phyloP scores from a whole-genome alignment of 2,888 invertebrate species.

The Drosophila lacicola region DNA sequence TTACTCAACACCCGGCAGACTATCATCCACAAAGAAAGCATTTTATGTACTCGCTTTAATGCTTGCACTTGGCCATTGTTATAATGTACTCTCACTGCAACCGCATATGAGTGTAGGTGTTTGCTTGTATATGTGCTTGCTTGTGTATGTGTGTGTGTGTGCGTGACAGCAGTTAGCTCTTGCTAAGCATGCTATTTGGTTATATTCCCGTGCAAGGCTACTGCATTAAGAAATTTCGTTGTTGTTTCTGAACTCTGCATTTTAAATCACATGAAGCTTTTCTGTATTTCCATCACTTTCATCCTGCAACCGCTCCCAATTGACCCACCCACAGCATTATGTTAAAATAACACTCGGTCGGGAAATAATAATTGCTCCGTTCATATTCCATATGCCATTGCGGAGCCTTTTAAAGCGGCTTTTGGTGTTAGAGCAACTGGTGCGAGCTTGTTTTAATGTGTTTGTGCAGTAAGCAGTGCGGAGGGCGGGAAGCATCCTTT shows the following conservation, averaged over 20 bases:
- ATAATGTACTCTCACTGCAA: conserved; percentile 65
- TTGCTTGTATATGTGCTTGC: conserved; percentile 9
- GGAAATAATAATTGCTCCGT: conserved; percentile 72
- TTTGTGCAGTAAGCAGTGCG: conserved; percentile 1
- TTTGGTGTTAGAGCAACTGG: conserved; percentile 55
- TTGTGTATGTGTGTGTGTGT: conserved; percentile 9
- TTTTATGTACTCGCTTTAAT: conserved; percentile 72
- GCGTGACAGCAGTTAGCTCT: conserved; percentile 24
- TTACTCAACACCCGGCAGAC: conserved; percentile 42
- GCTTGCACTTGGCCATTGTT: conserved; percentile 69
- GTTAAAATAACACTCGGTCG: conserved; percentile 56
- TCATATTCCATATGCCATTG: conserved; percentile 56
- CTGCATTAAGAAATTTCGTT: conserved; percentile 48
- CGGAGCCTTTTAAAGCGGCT: conserved; percentile 65
- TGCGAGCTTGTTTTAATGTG: conserved; percentile 26
- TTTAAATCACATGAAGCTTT: conserved; percentile 48
- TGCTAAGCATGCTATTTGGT: conserved; percentile 28
- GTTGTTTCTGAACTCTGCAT: conserved; percentile 47
- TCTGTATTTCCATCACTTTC: conserved; percentile 27
- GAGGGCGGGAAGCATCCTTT: conserved; percentile 1
- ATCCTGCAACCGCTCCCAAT: conserved; percentile 5
- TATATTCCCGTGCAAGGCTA: conserved; percentile 7
- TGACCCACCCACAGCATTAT: conserved; percentile 45
- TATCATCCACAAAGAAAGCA: conserved; percentile 70
- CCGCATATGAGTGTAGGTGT: conserved; percentile 11